Base-by-base conservation (phyloP, 2,113 vertebrate species). In the Melanostigma gelatinosum region DNA sequence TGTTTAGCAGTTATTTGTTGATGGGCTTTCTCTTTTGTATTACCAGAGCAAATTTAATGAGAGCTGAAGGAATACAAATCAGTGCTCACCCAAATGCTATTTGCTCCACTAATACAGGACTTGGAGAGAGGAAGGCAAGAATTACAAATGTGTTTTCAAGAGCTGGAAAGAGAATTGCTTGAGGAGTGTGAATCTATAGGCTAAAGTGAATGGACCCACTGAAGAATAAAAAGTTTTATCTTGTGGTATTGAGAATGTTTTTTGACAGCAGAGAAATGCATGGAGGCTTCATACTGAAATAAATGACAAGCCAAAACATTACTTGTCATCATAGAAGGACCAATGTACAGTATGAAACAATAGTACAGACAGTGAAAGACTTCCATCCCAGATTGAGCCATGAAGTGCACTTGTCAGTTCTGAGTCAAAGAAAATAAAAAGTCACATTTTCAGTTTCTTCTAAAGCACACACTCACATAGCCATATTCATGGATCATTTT, bases 41-140 rank as follows among this genome's bases (percentile, higher is more conserved):
- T 91, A 88, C 84, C 72, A 85, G 80, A 86, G 79, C 86, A 90
- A 91, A 93, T 93, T 91, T 89, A 92, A 93, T 94, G 89, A 92
- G 88, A 86, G 87, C 65, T 75, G 74, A 79, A 84, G 87, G 88
- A 92, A 93, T 91, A 88, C 87, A 91, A 92, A 91, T 91, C 88
- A 89, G 82, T 71, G 69, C 85, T 90, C 84, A 84, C 87, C 6
- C 88, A 88, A 91, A 87, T 78, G 63, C 86, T 88, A 85, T 91
- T 91, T 87, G 88, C 80, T 83, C 52, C 72, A 62, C 78, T 88
- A 92, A 90, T 90, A 86, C 87, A 91, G 78, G 82, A 77, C 57
- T 63, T 11, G 46, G 48, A 63, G 42, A 80, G 81, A 74, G 80
- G 73, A 87, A 88, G 84, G 48, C 77, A 79, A 67, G 79, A 87